phyloP scores from a whole-genome alignment of 2,113 vertebrate species.

The Rhabdornis inornatus region DNA sequence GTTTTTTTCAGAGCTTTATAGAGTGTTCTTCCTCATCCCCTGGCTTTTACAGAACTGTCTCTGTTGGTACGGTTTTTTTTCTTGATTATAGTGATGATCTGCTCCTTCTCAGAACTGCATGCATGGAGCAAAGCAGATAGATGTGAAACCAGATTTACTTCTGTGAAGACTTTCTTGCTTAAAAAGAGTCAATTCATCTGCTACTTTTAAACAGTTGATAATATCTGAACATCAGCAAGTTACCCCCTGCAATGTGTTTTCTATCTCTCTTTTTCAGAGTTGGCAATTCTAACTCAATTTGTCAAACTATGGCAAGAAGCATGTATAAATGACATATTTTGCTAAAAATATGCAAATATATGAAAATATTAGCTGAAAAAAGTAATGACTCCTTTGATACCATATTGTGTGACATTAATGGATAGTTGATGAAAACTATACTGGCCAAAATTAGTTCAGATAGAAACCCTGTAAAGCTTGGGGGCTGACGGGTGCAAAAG shows the following conservation, averaged over 20 bases:
- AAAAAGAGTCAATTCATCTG: not conserved
- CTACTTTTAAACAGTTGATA: not conserved
- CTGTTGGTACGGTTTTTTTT: not conserved
- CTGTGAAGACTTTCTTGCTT: not conserved
- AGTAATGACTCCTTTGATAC: not conserved
- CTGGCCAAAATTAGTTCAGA: not conserved
- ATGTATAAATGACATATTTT: not conserved
- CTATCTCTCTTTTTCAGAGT: not conserved
- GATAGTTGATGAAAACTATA: not conserved
- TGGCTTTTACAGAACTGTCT: not conserved
- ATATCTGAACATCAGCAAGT: not conserved
- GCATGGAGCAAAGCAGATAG: not conserved
- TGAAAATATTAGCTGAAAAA: not conserved
- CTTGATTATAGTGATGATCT: not conserved
- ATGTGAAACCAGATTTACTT: not conserved
- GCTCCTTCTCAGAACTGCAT: not conserved
- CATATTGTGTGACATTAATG: not conserved
- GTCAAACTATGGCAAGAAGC: not conserved
- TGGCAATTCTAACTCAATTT: not conserved
- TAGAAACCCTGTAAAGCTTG: not conserved
- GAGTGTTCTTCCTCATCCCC: not conserved
- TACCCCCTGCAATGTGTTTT: not conserved
- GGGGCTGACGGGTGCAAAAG: rapidly evolving
- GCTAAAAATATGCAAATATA: not conserved
- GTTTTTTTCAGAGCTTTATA: not conserved